phyloP scores from a whole-genome alignment of 2,888 invertebrate species.

The Lycia hirtaria region DNA sequence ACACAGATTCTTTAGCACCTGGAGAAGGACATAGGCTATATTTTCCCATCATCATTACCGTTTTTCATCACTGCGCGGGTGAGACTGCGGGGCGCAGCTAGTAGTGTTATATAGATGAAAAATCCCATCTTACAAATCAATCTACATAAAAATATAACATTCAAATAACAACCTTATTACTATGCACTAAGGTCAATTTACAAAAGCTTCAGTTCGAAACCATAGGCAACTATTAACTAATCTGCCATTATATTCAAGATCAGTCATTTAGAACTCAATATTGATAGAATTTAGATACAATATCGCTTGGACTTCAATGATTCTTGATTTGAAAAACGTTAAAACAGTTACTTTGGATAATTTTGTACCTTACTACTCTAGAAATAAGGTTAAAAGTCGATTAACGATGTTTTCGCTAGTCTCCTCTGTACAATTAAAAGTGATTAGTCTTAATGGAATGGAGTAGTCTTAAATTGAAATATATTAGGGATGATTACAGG shows the following conservation, averaged over 20 bases:
- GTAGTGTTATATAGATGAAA: background rate
- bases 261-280: background rate
- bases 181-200: background rate
- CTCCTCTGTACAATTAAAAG: conserved; percentile 51
- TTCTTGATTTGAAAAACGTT: background rate
- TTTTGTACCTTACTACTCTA: background rate
- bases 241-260: background rate
- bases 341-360: background rate
- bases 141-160: background rate
- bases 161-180: background rate
- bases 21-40: too few species aligned
- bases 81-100: too few species aligned
- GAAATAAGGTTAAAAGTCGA: conserved; percentile 14
- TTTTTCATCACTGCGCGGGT: too few species aligned
- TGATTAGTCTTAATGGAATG: conserved; percentile 59
- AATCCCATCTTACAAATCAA: background rate
- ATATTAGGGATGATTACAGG: conserved; percentile 67
- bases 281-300: background rate
- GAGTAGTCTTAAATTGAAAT: conserved; percentile 65
- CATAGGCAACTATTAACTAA: background rate
- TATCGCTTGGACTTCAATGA: background rate
- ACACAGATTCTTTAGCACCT: too few species aligned
- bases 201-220: background rate
- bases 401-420: background rate
- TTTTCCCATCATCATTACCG: too few species aligned